Percentiles rank a stretch among this genome's conserved stretches.
Conservation (phyloP, 2,888 invertebrate genomes). For the Scaptomyza parva region DNA sequence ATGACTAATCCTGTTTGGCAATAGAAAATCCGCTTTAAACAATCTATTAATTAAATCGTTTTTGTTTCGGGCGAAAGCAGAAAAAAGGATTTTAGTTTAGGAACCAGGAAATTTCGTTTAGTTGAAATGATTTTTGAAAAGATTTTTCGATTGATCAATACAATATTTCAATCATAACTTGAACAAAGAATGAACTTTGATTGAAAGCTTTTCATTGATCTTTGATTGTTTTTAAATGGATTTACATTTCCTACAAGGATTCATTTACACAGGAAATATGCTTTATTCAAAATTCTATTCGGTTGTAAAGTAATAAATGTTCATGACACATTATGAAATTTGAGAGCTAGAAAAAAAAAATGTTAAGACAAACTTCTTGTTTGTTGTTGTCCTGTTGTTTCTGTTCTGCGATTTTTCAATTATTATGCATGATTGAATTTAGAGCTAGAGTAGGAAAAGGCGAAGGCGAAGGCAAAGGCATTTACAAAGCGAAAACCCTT, state of each 20-base stretch:
- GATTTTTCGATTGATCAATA: too few relatives aligned
- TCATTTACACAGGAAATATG: slow-evolving; percentile 38
- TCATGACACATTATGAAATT: slow-evolving; percentile 60
- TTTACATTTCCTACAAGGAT: slow-evolving; percentile 2
- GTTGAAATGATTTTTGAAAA: not conserved
- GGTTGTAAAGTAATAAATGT: slow-evolving; percentile 53
- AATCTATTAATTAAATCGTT: slow-evolving; percentile 56
- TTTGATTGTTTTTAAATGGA: not conserved
- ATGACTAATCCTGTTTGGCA: slow-evolving; percentile 42
- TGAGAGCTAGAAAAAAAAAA: slow-evolving; percentile 29
- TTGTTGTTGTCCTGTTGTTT: not conserved
- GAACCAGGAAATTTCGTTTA: not conserved
- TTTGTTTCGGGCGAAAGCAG: slow-evolving; percentile 9
- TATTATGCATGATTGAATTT: slow-evolving; percentile 82
- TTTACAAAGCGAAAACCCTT: slow-evolving; percentile 62
- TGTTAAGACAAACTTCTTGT: slow-evolving; percentile 29
- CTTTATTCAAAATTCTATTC: slow-evolving; percentile 8
- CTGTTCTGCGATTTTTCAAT: slow-evolving; percentile 66
- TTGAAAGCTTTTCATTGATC: not conserved
- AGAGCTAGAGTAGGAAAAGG: slow-evolving; percentile 29
- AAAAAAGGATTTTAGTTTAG: too few relatives aligned
- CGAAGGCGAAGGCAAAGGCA: not conserved
- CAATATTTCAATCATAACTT: not conserved
- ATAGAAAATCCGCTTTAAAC: slow-evolving; percentile 67
- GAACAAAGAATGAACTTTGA: not conserved